Base-by-base conservation (phyloP, 2,113 vertebrate species). In the Polypterus senegalus region DNA sequence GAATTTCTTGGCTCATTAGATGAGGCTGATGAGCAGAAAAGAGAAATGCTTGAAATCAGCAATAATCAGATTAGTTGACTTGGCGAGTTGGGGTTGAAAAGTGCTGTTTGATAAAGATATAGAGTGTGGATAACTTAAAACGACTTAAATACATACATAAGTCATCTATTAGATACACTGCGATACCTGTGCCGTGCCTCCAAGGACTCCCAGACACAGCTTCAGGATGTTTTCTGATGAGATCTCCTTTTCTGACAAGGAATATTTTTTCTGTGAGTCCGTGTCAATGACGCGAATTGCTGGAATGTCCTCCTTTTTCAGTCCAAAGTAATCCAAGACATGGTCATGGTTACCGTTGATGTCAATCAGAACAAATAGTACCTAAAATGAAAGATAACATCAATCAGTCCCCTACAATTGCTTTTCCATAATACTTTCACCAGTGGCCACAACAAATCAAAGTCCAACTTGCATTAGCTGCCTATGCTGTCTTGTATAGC, bases 291-390 rank as follows among this genome's bases (percentile, higher is more conserved):
- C 61, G 7, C 92, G 87, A 47, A 79, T 66, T 0, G 85, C 77
- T 3, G 94, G 94, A 2, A 64, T 78, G 0, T 92, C 86, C 0
- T 66, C 58, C 0, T 67, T 66, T 0, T 76, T 81, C 66, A 97
- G 66, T 46, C 86, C 85, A 0, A 96, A 96, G 77, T 90, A 97
- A 4, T 77, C 70, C 49, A 97, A 77, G 63, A 98, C 86, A 0
- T 73, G 53, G 0, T 79, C 74, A 0, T 81, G 76, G 0, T 77
- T 3, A 0, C 69, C 70, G 0, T 8, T 46, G 11, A 93, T 78
- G 0, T 97, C 86, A 47, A 96, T 86, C 11, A 71, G 58, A 63
- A 98, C 76, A 0, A 95, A 93, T 49, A 97, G 78, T 60, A 96
- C 82, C 95, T 91, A 64, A 54, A 7, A 27, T 27, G 27, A 27